Percentiles rank a stretch among this genome's conserved stretches.
Evolutionary conservation across 2,113 vertebrate genomes (phyloP).

Genomic region (Dryoscopus gambensis): DNA sequence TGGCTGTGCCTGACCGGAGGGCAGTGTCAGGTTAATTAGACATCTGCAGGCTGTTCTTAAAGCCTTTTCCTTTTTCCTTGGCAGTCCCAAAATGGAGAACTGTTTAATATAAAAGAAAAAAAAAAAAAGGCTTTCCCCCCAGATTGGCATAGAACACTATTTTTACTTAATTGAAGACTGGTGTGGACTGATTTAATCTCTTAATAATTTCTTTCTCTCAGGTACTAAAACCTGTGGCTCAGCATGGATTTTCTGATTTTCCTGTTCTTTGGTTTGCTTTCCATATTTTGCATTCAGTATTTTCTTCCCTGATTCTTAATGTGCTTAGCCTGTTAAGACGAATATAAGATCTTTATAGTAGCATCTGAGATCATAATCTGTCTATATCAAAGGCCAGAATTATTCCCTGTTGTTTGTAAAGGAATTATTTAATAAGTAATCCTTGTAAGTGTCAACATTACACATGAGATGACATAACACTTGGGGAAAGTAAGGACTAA

Average conservation of each 20-base stretch:
- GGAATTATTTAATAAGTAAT: conserved; percentile 73
- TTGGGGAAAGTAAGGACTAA: conserved; percentile 67
- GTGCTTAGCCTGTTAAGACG: conserved; percentile 17
- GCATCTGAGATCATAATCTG: conserved; percentile 62
- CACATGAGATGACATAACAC: conserved; percentile 62
- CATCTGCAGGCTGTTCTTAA: conserved; percentile 5
- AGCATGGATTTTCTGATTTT: conserved; percentile 17
- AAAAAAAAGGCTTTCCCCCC: not conserved
- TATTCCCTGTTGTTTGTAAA: conserved; percentile 69
- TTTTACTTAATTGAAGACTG: conserved; percentile 33
- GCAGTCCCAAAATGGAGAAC: not conserved
- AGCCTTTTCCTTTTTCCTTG: not conserved
- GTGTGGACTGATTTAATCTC: not conserved
- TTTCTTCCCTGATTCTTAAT: conserved; percentile 24
- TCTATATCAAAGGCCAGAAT: conserved; percentile 67
- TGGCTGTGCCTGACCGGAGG: not conserved
- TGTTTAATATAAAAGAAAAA: not conserved
- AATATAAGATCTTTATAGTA: conserved; percentile 38
- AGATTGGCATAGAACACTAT: not conserved
- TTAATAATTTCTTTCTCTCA: conserved; percentile 33
- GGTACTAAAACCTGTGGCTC: conserved; percentile 16
- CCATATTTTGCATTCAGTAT: conserved; percentile 23
- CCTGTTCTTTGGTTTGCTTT: conserved; percentile 28
- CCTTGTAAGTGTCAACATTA: conserved; percentile 61
- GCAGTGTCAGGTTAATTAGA: conserved; percentile 24